Base-by-base conservation (phyloP, 2,797 vertebrate species). In the Muscicapa striata region DNA sequence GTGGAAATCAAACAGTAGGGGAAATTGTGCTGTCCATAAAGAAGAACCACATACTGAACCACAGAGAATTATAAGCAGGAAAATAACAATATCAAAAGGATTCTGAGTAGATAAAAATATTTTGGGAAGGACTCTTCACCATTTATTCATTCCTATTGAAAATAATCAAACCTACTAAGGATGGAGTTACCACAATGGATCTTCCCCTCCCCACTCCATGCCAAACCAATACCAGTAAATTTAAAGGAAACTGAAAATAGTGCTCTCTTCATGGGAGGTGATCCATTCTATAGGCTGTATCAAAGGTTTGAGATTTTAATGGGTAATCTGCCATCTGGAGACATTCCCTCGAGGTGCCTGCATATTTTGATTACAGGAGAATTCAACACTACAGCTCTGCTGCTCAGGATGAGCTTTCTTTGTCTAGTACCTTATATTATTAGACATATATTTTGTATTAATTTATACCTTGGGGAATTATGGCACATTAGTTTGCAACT, bases 391-490 rank as follows among this genome's bases (percentile, higher is more conserved):
- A 66, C 69, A 94, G 38, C 49, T 88, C 84, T 84, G 52, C 76
- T 94, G 51, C 92, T 93, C 88, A 70, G 69, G 82, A 85, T 79
- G 83, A 90, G 85, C 77, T 91, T 51, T 81, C 85, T 79, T 13
- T 51, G 63, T 73, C 92, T 96, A 69, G 29, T 92, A 88, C 38
- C 46, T 92, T 81, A 96, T 88, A 73, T 79, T 93, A 96, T 91
- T 91, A 95, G 94, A 96, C 94, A 86, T 90, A 95, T 91, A 93
- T 95, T 96, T 97, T 91, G 70, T 96, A 96, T 96, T 97, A 97
- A 96, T 97, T 97, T 96, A 96, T 96, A 97, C 96, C 96, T 93
- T 73, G 24, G 95, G 96, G 96, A 92, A 93, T 96, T 92, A 93
- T 4, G 4, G 67, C 89, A 94, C 91, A 91, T 93, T 93, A 95